Evolutionary conservation across 2,797 vertebrate genomes (phyloP).

Genomic region (Orestias chungarensis): DNA sequence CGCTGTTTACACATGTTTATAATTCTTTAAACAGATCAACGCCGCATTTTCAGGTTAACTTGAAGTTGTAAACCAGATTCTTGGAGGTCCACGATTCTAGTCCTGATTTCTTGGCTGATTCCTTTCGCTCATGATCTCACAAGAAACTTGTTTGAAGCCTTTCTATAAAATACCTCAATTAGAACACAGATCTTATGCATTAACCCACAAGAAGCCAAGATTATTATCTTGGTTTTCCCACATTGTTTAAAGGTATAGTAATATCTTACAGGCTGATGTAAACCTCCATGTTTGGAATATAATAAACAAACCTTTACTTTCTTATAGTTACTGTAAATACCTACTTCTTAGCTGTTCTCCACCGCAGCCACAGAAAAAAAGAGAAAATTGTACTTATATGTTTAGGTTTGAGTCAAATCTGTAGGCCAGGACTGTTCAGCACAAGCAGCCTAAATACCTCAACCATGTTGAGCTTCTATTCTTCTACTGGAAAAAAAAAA

Average conservation of each 20-base stretch:
- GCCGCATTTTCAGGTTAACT: not conserved
- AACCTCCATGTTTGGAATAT: constrained; percentile 11
- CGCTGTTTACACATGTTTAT: not conserved
- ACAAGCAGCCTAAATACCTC: constrained; percentile 6
- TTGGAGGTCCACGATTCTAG: not conserved
- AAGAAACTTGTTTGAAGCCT: not conserved
- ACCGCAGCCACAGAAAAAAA: not conserved
- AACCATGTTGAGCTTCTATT: constrained; percentile 27
- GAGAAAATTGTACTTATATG: constrained; percentile 16
- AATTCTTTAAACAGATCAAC: not conserved
- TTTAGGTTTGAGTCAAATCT: constrained; percentile 13
- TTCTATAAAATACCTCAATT: not conserved
- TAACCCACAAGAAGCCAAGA: not conserved
- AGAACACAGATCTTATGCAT: not conserved
- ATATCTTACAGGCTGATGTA: constrained; percentile 13
- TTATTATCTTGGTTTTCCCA: not conserved
- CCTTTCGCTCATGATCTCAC: not conserved
- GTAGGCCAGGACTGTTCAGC: constrained; percentile 9
- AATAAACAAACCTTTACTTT: constrained; percentile 6
- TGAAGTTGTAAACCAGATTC: not conserved
- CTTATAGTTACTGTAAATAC: constrained; percentile 58
- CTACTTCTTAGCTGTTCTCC: constrained; percentile 18
- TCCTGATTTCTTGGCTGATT: not conserved
- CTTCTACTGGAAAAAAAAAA: constrained; percentile 18
- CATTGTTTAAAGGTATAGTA: not conserved